Base-by-base conservation (phyloP, 2,113 vertebrate genomes). In the Hippocampus comes region DNA sequence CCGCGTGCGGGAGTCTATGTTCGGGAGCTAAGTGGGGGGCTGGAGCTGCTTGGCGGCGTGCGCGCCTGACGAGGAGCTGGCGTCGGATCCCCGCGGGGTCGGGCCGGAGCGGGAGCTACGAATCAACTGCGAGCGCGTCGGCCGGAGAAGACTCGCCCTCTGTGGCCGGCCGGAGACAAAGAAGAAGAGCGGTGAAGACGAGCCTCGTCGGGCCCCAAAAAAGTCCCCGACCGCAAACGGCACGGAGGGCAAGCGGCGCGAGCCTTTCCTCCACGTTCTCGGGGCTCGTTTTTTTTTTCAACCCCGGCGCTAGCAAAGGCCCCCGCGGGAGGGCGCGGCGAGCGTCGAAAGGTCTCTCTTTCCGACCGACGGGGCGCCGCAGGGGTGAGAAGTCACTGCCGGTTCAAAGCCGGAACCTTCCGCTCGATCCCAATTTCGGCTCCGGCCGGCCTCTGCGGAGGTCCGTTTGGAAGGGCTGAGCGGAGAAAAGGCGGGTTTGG, bases 121-220 rank as follows among this genome's bases (percentile, higher is more conserved):
- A 88, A 91, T 90, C 87, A 89, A 89, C 86, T 87, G 87, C 86
- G 87, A 86, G 88, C 70, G 82, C 88, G 86, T 61, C 41, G 67
- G 76, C 78, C 73, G 7, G 73, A 78, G 72, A 82, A 83, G 82
- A 84, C 84, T 86, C 85, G 72, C 82, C 84, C 83, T 81, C 72
- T 76, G 77, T 85, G 79, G 80, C 3, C 63, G 38, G 46, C 73
- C 84, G 82, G 82, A 87, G 82, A 64, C 63, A 70, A 69, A 75
- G 75, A 79, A 74, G 76, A 83, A 79, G 75, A 88, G 78, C 75
- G 84, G 84, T 89, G 84, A 88, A 88, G 86, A 88, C 86, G 87
- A 89, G 83, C 75, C 79, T 85, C 86, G 83, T 79, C 80, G 69
- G 86, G 86, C 21, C 23, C 79, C 21, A 17, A 46, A 65, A 66